These are phyloP conservation scores for Hippotragus niger DNA, from an alignment of 2,113 vertebrate species.

Conservation along the genomic window DNA sequence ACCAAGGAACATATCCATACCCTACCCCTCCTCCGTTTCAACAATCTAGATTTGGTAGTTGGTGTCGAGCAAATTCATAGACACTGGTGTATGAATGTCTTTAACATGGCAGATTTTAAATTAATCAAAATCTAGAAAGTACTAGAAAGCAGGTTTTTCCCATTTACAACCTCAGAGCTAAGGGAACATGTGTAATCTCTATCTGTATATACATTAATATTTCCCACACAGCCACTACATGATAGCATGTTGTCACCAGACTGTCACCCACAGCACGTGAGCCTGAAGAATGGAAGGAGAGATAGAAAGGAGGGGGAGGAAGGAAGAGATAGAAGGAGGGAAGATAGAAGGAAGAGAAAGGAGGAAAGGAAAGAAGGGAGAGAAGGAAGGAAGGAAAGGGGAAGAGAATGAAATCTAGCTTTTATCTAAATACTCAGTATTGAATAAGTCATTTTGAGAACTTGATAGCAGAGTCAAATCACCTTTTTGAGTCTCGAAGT, in stretches of 20 bases:
- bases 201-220: not conserved
- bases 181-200: not conserved
- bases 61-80: not conserved
- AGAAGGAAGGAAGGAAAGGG: fast-evolving
- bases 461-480: conserved; percentile 61
- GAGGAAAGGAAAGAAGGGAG: fast-evolving
- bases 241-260: not conserved
- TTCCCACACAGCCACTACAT: not conserved
- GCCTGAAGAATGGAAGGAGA: not conserved
- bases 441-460: conserved; percentile 67
- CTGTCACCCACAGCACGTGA: not conserved
- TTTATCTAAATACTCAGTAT: conserved; percentile 59
- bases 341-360: fast-evolving
- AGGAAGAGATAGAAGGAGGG: too few species aligned
- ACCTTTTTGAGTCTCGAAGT: conserved; percentile 63
- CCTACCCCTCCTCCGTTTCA: not conserved
- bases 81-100: not conserved
- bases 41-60: not conserved
- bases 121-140: not conserved
- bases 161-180: not conserved
- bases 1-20: not conserved
- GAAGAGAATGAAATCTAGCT: not conserved
- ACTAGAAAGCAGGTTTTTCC: not conserved
- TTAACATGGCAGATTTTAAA: not conserved
- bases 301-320: not conserved